These are phyloP conservation scores for Tridacna gigas DNA, from an alignment of 2,888 invertebrate genomes.

Conservation along the genomic window DNA sequence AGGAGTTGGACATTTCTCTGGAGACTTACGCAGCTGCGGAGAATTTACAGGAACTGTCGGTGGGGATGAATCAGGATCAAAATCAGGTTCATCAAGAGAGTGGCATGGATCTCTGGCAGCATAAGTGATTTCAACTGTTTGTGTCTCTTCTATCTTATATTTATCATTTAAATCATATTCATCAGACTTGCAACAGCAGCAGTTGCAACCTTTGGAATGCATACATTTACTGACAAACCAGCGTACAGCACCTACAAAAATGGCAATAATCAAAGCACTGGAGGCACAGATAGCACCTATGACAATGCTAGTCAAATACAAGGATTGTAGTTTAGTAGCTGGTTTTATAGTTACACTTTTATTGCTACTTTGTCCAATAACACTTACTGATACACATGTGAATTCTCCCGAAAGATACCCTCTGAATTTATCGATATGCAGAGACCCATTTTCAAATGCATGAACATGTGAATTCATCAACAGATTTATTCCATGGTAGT, in stretches of 20 bases:
- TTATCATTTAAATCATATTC: conserved; percentile 49
- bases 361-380: conserved; percentile 67
- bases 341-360: conserved; percentile 64
- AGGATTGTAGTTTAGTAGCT: conserved; percentile 44
- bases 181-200: conserved; percentile 58
- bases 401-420: conserved; percentile 76
- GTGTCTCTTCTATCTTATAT: conserved; percentile 36
- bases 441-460: conserved; percentile 60
- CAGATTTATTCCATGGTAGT: conserved; percentile 39
- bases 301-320: conserved; percentile 68
- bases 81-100: conserved; percentile 44
- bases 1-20: conserved; percentile 70
- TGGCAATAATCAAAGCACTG: conserved; percentile 67
- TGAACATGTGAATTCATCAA: conserved; percentile 56
- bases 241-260: conserved; percentile 71
- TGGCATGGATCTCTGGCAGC: conserved; percentile 37
- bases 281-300: conserved; percentile 68
- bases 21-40: conserved; percentile 62
- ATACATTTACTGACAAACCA: conserved; percentile 61
- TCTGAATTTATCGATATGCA: conserved; percentile 72
- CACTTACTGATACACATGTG: conserved; percentile 75
- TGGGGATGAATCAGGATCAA: conserved; percentile 59
- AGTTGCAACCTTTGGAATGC: conserved; percentile 58
- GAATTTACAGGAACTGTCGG: conserved; percentile 71
- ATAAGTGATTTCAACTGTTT: conserved; percentile 56